These are phyloP conservation scores for Tetragonisca angustula DNA, from an alignment of 2,888 invertebrate genomes.

Conservation along the genomic window DNA sequence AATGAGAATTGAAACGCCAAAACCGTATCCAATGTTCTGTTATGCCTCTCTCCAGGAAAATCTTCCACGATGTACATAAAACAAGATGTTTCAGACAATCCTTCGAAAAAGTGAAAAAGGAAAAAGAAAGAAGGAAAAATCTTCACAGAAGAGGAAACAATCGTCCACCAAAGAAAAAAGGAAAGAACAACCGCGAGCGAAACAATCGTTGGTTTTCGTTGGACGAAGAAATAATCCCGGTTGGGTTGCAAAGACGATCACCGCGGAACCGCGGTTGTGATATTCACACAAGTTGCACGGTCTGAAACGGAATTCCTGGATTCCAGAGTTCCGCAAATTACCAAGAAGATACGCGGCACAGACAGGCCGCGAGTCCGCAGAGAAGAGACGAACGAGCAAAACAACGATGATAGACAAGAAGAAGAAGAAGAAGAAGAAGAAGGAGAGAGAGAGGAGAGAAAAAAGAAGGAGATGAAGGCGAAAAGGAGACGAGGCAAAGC, in stretches of 20 bases:
- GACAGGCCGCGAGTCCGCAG: constrained; percentile 32
- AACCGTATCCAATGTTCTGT: too few species aligned
- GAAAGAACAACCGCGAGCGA: too few species aligned
- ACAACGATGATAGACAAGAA: constrained; percentile 15
- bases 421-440: not conserved
- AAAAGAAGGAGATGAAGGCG: not conserved
- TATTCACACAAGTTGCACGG: constrained; percentile 50
- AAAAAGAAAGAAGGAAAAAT: too few species aligned
- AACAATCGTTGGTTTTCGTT: not conserved
- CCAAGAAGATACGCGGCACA: constrained; percentile 56
- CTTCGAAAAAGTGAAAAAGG: too few species aligned
- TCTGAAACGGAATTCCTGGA: constrained; percentile 72
- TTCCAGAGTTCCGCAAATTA: constrained; percentile 66
- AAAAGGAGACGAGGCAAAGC: constrained; percentile 4
- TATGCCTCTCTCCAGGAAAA: too few species aligned
- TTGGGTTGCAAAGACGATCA: constrained; percentile 34
- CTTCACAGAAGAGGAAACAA: too few species aligned
- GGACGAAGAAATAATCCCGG: constrained; percentile 15
- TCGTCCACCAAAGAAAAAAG: too few species aligned
- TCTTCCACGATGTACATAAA: too few species aligned
- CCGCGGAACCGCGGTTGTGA: constrained; percentile 35
- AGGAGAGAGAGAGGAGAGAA: not conserved
- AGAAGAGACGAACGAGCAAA: constrained; percentile 22
- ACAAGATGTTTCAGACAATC: too few species aligned
- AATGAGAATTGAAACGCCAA: too few species aligned